A percentile compares a stretch with the other conserved stretches of the same genome.
Conservation (phyloP, 1,140 invertebrate genomes). For the Vollenhovia emeryi region DNA sequence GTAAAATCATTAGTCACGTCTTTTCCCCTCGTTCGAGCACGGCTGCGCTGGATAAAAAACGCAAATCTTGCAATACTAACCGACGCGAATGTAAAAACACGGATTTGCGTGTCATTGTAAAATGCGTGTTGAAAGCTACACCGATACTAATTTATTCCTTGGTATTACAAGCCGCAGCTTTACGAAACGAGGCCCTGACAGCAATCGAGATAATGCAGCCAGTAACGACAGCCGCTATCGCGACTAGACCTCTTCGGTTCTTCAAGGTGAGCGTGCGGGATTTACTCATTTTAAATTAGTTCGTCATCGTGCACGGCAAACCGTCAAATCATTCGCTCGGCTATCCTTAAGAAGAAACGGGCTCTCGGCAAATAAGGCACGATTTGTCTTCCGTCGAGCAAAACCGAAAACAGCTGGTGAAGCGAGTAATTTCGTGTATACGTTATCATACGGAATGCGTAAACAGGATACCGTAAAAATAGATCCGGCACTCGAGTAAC, state of each 20-base stretch:
- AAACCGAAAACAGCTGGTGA: neutral
- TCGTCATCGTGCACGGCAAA: neutral
- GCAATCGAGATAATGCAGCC: constrained; percentile 27
- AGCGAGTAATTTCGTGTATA: neutral
- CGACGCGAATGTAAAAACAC: neutral
- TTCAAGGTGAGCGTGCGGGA: constrained; percentile 34
- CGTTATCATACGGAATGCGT: constrained; percentile 11
- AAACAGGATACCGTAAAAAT: constrained; percentile 5
- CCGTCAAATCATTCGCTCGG: neutral
- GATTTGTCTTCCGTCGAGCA: neutral
- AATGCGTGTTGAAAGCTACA: neutral
- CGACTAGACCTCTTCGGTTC: neutral
- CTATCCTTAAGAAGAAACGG: neutral
- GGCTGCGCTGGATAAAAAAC: neutral
- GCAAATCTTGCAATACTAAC: neutral
- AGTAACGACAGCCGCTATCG: constrained; percentile 15
- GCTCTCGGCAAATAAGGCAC: neutral
- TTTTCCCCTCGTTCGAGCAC: constrained; percentile 2
- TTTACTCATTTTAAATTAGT: constrained; percentile 30
- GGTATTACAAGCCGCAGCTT: neutral
- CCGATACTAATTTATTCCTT: neutral
- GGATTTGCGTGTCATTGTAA: constrained; percentile 9
- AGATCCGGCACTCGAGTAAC: constrained; percentile 15
- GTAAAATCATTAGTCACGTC: constrained; percentile 28
- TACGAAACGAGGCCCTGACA: constrained; percentile 1